Evolutionary conservation across 2,797 vertebrate genomes (phyloP), one percentile per base, ranked within the genome.

Genomic region (Protosalanx chinensis): DNA sequence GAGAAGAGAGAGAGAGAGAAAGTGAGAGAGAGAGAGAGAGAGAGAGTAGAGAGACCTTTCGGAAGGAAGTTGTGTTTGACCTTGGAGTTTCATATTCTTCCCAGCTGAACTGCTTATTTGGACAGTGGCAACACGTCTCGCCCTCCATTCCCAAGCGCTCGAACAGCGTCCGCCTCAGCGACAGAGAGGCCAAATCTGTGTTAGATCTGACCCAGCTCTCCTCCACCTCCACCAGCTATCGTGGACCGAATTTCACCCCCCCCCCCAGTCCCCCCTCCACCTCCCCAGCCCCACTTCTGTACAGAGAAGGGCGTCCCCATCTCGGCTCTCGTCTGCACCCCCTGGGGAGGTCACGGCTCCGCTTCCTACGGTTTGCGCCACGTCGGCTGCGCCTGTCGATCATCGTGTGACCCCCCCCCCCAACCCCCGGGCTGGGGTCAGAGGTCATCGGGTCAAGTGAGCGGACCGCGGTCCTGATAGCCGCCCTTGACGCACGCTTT

Each of bases 181-280:
- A 75, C 78, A 77, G 35, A 73, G 56, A 62, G 56, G 60, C 77
- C 71, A 77, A 83, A 82, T 85, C 85, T 72, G 81, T 65, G 68
- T 82, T 84, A 70, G 66, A 88, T 84, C 85, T 88, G 79, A 68
- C 85, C 86, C 76, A 76, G 74, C 56, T 85, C 89, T 88, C 85
- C 86, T 88, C 72, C n/a, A 56, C 49, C 56, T 84, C 84, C 86
- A 90, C 89, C 88, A 89, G 85, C 85, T 84, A 85, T 91, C 88
- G 88, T 89, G 87, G 79, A 72, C 79, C 77, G 30, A 51, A 3
- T 51, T 51, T 70, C 64, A 57, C 7, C 23, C 23, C 23, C 23
- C 23, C 23, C 23, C 23, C 23, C 23, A 27, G 23, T 27, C 29
- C 46, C 23, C 56, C 67, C 62, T 27, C 67, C 65, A 71, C 79